phyloP scores from a whole-genome alignment of 2,797 vertebrate species.

The Pteropus rufus region DNA sequence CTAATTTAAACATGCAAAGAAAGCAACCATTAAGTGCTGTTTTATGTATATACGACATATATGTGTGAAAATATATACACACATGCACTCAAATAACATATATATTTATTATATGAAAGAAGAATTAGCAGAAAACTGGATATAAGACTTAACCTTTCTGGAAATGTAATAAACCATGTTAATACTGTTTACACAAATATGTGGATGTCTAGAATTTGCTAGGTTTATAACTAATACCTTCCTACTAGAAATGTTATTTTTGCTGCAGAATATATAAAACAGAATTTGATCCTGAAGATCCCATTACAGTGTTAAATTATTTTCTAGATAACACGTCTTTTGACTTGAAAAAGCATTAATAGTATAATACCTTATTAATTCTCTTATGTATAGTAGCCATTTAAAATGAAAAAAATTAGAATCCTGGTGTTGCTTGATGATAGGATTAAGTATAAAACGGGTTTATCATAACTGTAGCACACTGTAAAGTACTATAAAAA shows the following conservation, averaged over 20 bases:
- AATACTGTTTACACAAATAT: conserved; percentile 84
- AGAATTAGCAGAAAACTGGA: conserved; percentile 78
- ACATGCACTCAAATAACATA: conserved; percentile 58
- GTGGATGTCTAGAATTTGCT: conserved; percentile 83
- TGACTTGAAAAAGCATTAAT: conserved; percentile 80
- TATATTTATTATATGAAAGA: conserved; percentile 81
- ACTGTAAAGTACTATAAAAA: conserved; percentile 64
- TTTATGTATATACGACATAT: conserved; percentile 68
- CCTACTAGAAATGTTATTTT: conserved; percentile 86
- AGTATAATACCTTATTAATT: conserved; percentile 79
- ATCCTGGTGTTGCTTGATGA: conserved; percentile 56
- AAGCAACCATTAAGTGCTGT: conserved; percentile 78
- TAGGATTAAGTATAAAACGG: conserved; percentile 53
- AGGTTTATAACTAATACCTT: conserved; percentile 83
- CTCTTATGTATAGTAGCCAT: conserved; percentile 65
- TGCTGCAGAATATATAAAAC: conserved; percentile 82
- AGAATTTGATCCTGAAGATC: conserved; percentile 77
- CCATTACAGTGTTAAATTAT: conserved; percentile 82
- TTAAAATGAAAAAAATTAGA: conserved; percentile 71
- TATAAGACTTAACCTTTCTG: conserved; percentile 82
- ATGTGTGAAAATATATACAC: conserved; percentile 53
- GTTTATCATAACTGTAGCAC: conserved; percentile 64
- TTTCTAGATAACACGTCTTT: conserved; percentile 81
- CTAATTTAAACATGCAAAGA: conserved; percentile 74
- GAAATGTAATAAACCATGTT: conserved; percentile 82